Base-by-base conservation (phyloP, 2,797 vertebrate genomes). In the Lagodon rhomboides region DNA sequence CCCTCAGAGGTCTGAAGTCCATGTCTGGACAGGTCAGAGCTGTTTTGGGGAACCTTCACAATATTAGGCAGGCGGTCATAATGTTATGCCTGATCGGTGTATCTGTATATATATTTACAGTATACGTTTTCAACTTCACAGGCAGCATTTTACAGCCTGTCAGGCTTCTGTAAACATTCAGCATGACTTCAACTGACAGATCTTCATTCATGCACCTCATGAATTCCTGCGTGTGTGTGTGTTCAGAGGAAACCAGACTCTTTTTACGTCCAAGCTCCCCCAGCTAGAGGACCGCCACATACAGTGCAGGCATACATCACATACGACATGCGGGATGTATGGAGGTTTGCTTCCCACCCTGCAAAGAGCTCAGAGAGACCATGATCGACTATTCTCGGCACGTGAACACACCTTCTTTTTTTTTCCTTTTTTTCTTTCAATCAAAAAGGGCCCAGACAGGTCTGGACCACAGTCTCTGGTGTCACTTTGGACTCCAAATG, bases 191-290 rank as follows among this genome's bases (percentile, higher is more conserved):
- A 65, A 12, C 50, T 6, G 53, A 89, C 67, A 82, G 64, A 59
- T 71, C 43, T 41, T 74, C 85, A 82, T 86, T 89, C 84, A 87
- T 68, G 49, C 53, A 73, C 15, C 50, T 44, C 12, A 55, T 77
- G 79, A 59, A 79, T 77, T 70, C 25, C 12, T 23, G 47, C 44
- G 54, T 65, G 30, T 59, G 67, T 49, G 30, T 65, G 56, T 68
- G 22, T 73, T 53, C n/a, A 15, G 44, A 51, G 67, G 27, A 38
- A 72, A 58, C 41, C 76, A 22, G 23, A 3, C 27, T 74, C 78
- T 34, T 56, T 75, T 71, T 72, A 49, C 11, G 20, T 47, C 53
- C 5, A 0, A 23, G 50, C 75, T 46, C 16, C 17, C 51, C 15
- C 16, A 46, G 43, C 58, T 17, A 9, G 12, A 49, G 30, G 12